Evolutionary conservation across 2,888 invertebrate genomes (phyloP), one percentile per base, ranked within the genome.

Genomic region (Plemyria rubiginata): DNA sequence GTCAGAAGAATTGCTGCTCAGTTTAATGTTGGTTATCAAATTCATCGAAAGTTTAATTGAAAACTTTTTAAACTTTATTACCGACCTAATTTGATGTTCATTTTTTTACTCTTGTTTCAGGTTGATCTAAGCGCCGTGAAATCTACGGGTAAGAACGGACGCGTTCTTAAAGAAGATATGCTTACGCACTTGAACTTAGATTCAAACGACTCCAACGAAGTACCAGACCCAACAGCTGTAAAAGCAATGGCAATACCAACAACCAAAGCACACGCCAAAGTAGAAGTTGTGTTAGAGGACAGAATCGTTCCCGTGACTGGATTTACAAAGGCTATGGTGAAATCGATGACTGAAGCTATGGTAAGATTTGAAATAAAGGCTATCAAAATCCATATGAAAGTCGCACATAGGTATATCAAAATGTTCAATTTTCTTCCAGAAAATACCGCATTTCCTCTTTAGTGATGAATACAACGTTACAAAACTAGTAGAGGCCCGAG

Each of bases 91-190:
- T 38, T 5, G 13, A 15, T 43, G 8, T 15, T 43, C 15, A 43
- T 43, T n/a, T n/a, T n/a, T n/a, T 0, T 29, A 11, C 3, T 9
- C 2, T 13, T 6, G 41, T 52, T 92, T 48, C 79, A 96, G 96
- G 91, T 95, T 71, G 94, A 96, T 77, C 87, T 98, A 71, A 90
- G 92, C 56, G 93, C 94, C 66, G 95, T 99, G 2, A 90, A 91
- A 72, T 95, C 96, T 2, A 96, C 96, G 1, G 99, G 99, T 4
- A 97, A 95, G 90, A 95, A 96, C 78, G 98, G 98, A 0, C 94
- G 99, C 72, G 95, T 99, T 22, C 93, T 99, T 51, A 99, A 99
- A 88, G 99, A 99, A 86, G 99, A 99, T 88, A 94, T 99, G 65
- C 86, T 99, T 45, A 91, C 93, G 57, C 94, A 94, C 81, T 83